A percentile compares a stretch with the other conserved stretches of the same genome.
phyloP scores from a whole-genome alignment of 2,888 invertebrate genomes.

The Colostygia pectinataria region DNA sequence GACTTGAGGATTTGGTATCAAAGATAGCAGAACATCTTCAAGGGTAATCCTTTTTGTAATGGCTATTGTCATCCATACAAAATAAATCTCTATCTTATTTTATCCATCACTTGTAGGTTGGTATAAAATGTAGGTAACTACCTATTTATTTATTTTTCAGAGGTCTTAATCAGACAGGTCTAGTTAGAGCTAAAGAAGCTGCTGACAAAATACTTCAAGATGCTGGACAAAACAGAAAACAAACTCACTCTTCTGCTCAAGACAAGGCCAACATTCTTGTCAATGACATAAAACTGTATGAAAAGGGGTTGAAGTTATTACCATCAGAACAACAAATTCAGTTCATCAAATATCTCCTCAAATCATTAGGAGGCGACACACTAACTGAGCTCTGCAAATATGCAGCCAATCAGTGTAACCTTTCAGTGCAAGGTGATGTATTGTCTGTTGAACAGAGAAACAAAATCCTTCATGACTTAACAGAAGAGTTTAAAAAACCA shows the following conservation, averaged over 20 bases:
- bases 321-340: constrained; percentile 85
- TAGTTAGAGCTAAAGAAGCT: constrained; percentile 87
- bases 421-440: constrained; percentile 83
- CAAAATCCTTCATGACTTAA: constrained; percentile 87
- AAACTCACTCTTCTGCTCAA: constrained; percentile 91
- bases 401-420: constrained; percentile 88
- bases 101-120: not conserved
- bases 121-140: too few relatives aligned
- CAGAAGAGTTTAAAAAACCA: constrained; percentile 86
- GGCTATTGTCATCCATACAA: too few relatives aligned
- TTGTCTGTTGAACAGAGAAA: constrained; percentile 86
- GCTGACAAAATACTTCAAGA: constrained; percentile 89
- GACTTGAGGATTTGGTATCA: constrained; percentile 86
- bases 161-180: constrained; percentile 85
- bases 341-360: constrained; percentile 91
- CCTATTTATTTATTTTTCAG: too few relatives aligned
- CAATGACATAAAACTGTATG: constrained; percentile 89
- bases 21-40: constrained; percentile 87
- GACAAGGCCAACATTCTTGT: constrained; percentile 91
- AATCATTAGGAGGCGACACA: constrained; percentile 92
- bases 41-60: constrained; percentile 79
- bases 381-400: constrained; percentile 90
- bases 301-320: constrained; percentile 88
- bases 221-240: constrained; percentile 86
- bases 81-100: too few relatives aligned